Base-by-base conservation (phyloP, 2,113 vertebrate species). In the Pseudorasbora parva region DNA sequence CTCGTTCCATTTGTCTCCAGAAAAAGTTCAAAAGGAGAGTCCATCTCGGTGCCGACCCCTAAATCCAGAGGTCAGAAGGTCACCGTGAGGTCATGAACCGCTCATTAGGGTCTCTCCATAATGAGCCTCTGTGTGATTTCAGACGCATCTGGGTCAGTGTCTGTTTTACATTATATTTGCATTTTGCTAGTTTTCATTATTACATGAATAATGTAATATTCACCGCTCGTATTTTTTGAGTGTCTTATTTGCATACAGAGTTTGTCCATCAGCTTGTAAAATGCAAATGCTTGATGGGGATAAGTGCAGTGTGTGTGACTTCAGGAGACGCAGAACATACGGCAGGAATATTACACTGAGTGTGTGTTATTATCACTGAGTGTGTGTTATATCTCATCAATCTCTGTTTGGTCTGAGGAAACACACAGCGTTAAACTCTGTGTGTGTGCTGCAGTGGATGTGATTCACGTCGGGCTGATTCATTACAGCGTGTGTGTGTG, bases 401-500 rank as follows among this genome's bases (percentile, higher is more conserved):
- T 81, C 82, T 86, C 51, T 27, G 85, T 81, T 84, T 84, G 85
- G 71, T 81, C 85, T 82, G 87, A 85, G 17, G 43, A 21, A 54
- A 76, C 9, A 17, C 49, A 82, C 30, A 25, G 25, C 14, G 33
- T 57, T 57, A 30, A 45, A 37, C 37, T 37, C 37, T 37, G 5
- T 7, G 54, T n/a, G 54, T 56, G 69, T 25, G 66, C 43, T 45
- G 43, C 43, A 45, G 43, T 45, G 43, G 43, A 45, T 33, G 3
- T 33, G 33, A 33, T 33, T 33, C 33, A 33, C 3, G 3, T 4
- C 33, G 33, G 33, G 33, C 4, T 33, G 33, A 33, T 33, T 33
- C 33, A 33, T 33, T 33, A 33, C 3, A 33, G 33, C 71, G 51
- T 81, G 74, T 33, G 25, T 51, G 72, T 23, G 27, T 7, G 41